Evolutionary conservation across 1,140 invertebrate genomes (phyloP), one percentile per base, ranked within the genome.

Genomic region (Sycophaga agraensis): DNA sequence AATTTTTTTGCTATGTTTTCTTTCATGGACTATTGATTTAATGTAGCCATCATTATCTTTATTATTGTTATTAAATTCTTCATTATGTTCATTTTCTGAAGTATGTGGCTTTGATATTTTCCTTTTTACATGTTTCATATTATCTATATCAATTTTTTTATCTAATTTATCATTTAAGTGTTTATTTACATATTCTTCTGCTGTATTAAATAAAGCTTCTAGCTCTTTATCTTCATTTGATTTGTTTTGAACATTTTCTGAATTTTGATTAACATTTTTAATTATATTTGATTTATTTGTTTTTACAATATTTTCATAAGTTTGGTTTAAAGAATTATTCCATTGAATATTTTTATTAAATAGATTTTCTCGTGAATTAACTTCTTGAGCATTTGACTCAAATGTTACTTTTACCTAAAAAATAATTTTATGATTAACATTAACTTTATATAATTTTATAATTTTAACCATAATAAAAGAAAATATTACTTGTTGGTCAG

Each of bases 391-490:
- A 56, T 85, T 80, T 49, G 85, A 84, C 72, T 90, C 86, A 72
- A 89, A 86, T 61, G 85, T 88, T 2, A 90, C 86, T 67, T 84
- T 84, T 0, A 90, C 87, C 75, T 88, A 83, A 19, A 26, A 50
- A 28, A 37, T 35, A 63, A 50, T 39, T 49, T 39, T 46, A 26
- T 21, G 50, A 11, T 45, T 54, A 53, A 35, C 12, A 49, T 21
- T 21, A 17, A 21, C 12, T 34, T 26, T 19, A 31, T 49, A 9
- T 28, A 28, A 40, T 39, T n/a, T n/a, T n/a, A 22, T 1, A 42
- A 22, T 39, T 61, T 45, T 45, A 54, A 45, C 21, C 22, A 8
- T n/a, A 57, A 34, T 2, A 12, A 35, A 56, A 34, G 21, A 17
- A 24, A 40, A 34, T 31, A 35, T 17, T 0, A 90, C 87, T 74